Conservation (phyloP, 2,113 vertebrate species). For the Psilopogon haemacephalus region DNA sequence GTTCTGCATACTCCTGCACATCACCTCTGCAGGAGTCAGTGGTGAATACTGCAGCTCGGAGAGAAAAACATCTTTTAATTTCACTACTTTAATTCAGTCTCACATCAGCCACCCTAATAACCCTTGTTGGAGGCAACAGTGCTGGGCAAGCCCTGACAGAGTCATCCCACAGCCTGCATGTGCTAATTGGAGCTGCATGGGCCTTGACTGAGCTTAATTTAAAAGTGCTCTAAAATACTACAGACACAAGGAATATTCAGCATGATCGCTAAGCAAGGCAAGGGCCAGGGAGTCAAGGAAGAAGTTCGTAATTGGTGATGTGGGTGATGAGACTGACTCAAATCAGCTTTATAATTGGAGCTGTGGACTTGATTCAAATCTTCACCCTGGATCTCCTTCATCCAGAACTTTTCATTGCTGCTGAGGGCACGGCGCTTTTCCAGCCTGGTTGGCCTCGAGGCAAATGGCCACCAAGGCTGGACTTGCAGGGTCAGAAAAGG, state of each 20-base stretch:
- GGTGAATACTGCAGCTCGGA: not conserved
- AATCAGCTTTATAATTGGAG: not conserved
- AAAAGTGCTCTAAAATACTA: not conserved
- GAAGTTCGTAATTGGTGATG: not conserved
- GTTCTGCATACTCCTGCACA: rapidly evolving
- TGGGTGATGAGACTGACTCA: not conserved
- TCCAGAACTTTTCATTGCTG: not conserved
- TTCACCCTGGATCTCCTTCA: not conserved
- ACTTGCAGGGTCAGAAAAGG: not conserved
- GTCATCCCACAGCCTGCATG: rapidly evolving
- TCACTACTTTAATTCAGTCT: not conserved
- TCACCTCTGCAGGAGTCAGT: not conserved
- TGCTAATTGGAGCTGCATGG: not conserved
- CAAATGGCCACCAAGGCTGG: not conserved
- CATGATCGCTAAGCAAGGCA: not conserved
- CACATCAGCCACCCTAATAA: not conserved
- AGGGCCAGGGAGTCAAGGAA: not conserved
- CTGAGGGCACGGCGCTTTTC: not conserved
- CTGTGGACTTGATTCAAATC: not conserved
- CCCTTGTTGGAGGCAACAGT: not conserved
- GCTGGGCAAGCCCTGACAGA: not conserved
- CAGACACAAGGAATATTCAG: not conserved
- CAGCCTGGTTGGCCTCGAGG: rapidly evolving
- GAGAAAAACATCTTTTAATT: not conserved
- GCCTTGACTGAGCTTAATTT: not conserved